Evolutionary conservation across 1,140 invertebrate species (phyloP), one percentile per base, ranked within the genome.

Genomic region (Schlechtendalia chinensis): DNA sequence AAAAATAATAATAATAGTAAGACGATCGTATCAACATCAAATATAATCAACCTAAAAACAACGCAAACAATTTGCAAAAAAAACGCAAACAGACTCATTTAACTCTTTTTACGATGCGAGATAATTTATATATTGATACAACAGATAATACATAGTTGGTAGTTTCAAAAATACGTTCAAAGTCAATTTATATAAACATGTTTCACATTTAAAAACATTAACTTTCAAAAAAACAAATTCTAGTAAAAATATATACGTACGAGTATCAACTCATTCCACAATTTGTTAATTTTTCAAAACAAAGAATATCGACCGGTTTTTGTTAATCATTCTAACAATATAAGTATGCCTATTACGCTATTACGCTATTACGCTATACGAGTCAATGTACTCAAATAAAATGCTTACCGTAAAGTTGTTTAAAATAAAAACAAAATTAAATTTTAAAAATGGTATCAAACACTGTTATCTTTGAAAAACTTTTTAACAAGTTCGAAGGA

Each of bases 381-480:
- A n/a, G 17, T 32, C 29, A 1, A 32, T 39, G 11, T 32, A 29
- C 10, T 29, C 11, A 6, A 19, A 65, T 2, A 1, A 39, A 39
- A 8, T 39, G 8, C 32, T 8, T 39, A 39, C 3, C 32, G 8
- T 39, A 39, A 39, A 39, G 8, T 39, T 4, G 32, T 39, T 39
- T 39, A 8, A 3, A 39, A 39, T 39, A 39, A 39, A 39, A 8
- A 39, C 8, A 39, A n/a, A n/a, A n/a, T n/a, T n/a, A n/a, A n/a
- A n/a, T n/a, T n/a, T n/a, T n/a, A n/a, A n/a, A n/a, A 4, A 39
- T 39, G 47, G 14, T 50, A 69, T 50, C 5, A 69, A 24, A 69
- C 14, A 6, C 5, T 12, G 8, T 65, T 67, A 67, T 12, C 39
- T 69, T 69, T 69, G 22, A 69, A 50, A 67, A 69, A 69, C 45